Base-by-base conservation (phyloP, 2,888 invertebrate genomes). In the Ochropleura leucogaster region DNA sequence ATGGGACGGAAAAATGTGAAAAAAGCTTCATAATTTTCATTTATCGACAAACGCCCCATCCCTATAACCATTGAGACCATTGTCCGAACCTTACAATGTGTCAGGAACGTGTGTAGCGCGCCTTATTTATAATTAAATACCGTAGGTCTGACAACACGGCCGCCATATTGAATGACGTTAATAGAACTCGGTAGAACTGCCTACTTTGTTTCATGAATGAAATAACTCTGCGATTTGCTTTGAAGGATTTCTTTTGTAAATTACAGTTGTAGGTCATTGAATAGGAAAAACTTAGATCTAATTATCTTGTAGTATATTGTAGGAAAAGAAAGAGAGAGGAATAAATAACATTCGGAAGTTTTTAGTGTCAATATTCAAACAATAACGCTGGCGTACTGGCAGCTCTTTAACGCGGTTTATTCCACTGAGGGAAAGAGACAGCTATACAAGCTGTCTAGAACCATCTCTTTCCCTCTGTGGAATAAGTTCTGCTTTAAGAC, bases 91-190 rank as follows among this genome's bases (percentile, higher is more conserved):
- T 77, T 74, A 87, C 87, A 87, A 87, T 88, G 86, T 85, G 64
- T 55, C 62, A 68, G 80, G 77, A 59, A 57, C 76, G 72, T 81
- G 82, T 86, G 74, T 71, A 80, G 74, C 68, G 70, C 18, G 67
- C 85, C 74, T 88, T 86, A 86, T 86, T 86, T 84, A 88, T 88
- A 87, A 87, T 87, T 87, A 87, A 87, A 87, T 81, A 79, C 80
- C 83, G 74, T 87, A 78, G 78, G 79, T 78, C 74, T 80, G 83
- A 85, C 79, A 86, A 62, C 73, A 68, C 77, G 80, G 55, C 79
- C 51, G 64, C 55, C 68, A 74, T 72, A 66, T 75, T 74, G 77
- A 87, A 68, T 73, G 62, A 63, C 64, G 49, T 87, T 72, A 74
- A 80, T 83, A 79, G 70, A 62, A 30, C 55, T 55, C 68, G 83